Conservation (phyloP, 2,888 invertebrate genomes). For the Drosophila neonasuta region DNA sequence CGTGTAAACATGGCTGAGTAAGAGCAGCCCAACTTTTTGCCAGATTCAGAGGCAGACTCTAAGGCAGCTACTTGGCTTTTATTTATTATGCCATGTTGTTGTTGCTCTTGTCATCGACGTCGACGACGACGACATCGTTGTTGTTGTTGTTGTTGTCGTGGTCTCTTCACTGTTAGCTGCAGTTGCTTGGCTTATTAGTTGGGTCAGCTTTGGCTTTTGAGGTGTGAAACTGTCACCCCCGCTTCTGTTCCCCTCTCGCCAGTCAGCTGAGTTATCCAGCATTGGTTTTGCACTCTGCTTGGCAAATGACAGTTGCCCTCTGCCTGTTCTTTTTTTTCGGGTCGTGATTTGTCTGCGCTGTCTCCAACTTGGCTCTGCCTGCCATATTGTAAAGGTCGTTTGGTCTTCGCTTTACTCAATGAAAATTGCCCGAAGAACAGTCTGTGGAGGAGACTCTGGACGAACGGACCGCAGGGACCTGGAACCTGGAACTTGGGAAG, state of each 20-base stretch:
- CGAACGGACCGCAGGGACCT: too few species aligned
- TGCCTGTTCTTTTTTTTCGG: slow-evolving; percentile 51
- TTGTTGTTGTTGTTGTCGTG: slow-evolving; percentile 33
- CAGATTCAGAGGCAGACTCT: slow-evolving; percentile 58
- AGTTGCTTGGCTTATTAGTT: slow-evolving; percentile 66
- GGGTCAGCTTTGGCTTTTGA: slow-evolving; percentile 64
- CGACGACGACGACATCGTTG: slow-evolving; percentile 28
- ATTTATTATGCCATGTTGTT: slow-evolving; percentile 74
- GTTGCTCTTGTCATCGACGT: slow-evolving; percentile 30
- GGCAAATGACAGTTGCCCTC: slow-evolving; percentile 54
- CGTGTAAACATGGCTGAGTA: slow-evolving; percentile 34
- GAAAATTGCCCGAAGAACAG: slow-evolving; percentile 50
- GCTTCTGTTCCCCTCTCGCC: background rate
- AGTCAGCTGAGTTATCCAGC: slow-evolving; percentile 10
- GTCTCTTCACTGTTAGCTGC: slow-evolving; percentile 49
- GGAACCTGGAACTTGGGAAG: slow-evolving; percentile 9
- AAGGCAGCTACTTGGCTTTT: slow-evolving; percentile 75
- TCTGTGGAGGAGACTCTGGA: too few species aligned
- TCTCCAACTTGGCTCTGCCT: slow-evolving; percentile 27
- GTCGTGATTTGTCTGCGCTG: slow-evolving; percentile 73
- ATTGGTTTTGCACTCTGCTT: slow-evolving; percentile 26
- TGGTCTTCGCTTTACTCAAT: slow-evolving; percentile 66
- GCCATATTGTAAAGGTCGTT: slow-evolving; percentile 71
- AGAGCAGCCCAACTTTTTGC: slow-evolving; percentile 22
- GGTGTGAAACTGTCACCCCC: slow-evolving; percentile 60